Base-by-base conservation (phyloP, 1,140 invertebrate genomes). In the Arion vulgaris region DNA sequence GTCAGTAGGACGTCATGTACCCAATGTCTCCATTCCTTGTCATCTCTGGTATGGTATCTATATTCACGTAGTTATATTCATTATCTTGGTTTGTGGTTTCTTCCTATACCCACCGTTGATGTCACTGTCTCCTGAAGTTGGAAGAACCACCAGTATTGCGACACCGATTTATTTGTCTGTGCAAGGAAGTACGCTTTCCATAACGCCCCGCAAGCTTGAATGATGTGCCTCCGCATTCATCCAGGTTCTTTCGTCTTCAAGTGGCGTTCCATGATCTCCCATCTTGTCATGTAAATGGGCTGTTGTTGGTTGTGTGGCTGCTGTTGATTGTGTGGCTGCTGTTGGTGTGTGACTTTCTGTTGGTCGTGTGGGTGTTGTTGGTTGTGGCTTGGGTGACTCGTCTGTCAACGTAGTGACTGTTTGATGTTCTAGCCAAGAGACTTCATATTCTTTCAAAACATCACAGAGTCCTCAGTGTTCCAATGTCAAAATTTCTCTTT, bases 171-270 rank as follows among this genome's bases (percentile, higher is more conserved):
- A n/a, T 77, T 4, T 53, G 49, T 36, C 75, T 9, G 41, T 77
- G 75, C 11, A 77, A 62, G 34, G 49, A 62, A 23, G 75, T 77
- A 34, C 75, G 45, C 32, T 77, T 77, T 1, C 75, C 75, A 34
- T 51, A 77, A 32, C 75, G 45, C 32, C 75, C 62, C 7, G n/a
- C 7, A 4, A 51, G 9, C n/a, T 74, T 74, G 23, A 36, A 7
- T 15, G 5, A 26, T 7, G 41, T 15, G 41, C 13, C 36, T 11
- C 28, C 19, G 11, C 19, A 32, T 36, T 38, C 41, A 5, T 74
- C 72, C 11, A 23, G 17, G n/a, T 1, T 17, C n/a, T 45, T 74
- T 74, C 72, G 11, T 74, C 72, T n/a, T 74, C 72, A 15, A 45
- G 11, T 9, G 7, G n/a, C 2, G 72, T 45, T 74, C 72, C 5